A percentile compares a stretch with the other conserved stretches of the same genome.
These are phyloP conservation scores for Yponomeuta evonymella DNA, from an alignment of 2,888 invertebrate species.

Conservation along the genomic window DNA sequence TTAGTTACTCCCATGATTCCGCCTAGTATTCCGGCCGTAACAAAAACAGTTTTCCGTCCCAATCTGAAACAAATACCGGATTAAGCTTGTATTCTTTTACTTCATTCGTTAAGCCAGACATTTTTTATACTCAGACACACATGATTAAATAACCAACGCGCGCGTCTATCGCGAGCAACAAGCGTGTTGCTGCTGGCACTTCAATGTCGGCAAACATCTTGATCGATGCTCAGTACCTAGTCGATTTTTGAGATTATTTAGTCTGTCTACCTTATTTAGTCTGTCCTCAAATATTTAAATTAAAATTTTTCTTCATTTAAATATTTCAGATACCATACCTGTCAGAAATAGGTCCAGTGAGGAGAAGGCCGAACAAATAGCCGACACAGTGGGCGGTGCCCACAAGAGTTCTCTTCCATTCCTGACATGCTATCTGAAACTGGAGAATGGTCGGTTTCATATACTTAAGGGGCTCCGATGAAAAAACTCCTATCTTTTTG, in stretches of 20 bases:
- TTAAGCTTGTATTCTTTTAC: too few relatives aligned
- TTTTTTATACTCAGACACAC: too few relatives aligned
- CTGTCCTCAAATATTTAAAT: too few relatives aligned
- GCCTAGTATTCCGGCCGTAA: constrained; percentile 48
- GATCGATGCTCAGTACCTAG: too few relatives aligned
- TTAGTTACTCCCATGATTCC: constrained; percentile 46
- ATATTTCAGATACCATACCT: constrained; percentile 58
- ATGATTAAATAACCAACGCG: too few relatives aligned
- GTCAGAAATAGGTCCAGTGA: constrained; percentile 83
- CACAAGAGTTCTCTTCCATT: constrained; percentile 83
- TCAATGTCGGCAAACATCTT: too few relatives aligned
- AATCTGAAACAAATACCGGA: constrained; percentile 32
- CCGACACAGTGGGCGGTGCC: constrained; percentile 83
- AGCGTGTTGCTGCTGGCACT: too few relatives aligned
- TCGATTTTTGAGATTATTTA: too few relatives aligned
- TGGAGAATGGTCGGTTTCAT: constrained; percentile 35
- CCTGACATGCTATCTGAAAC: constrained; percentile 79
- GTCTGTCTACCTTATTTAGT: too few relatives aligned
- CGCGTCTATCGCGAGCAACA: too few relatives aligned
- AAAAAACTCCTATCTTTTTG: not conserved
- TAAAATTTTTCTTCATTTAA: too few relatives aligned
- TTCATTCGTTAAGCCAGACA: too few relatives aligned
- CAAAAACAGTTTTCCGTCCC: constrained; percentile 46
- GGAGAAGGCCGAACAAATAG: constrained; percentile 81
- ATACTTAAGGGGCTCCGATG: not conserved